Conservation (phyloP, 2,797 vertebrate genomes). For the Esox lucius region DNA sequence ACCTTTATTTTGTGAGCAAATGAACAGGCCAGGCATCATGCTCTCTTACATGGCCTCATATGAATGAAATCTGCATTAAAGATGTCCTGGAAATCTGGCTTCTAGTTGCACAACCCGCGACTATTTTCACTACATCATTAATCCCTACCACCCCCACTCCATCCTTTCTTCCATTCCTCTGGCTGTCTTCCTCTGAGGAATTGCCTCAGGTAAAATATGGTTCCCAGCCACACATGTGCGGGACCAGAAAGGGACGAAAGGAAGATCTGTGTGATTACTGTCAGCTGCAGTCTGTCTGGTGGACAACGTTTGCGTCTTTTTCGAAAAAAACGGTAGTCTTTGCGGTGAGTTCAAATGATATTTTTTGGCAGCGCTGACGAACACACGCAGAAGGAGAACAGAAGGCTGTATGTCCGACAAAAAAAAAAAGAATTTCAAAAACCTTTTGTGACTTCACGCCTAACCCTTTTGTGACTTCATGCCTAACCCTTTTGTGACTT, state of each 20-base stretch:
- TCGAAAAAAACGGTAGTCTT: not conserved
- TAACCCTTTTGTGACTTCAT: not conserved
- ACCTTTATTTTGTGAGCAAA: no score
- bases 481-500: not conserved
- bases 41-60: not conserved
- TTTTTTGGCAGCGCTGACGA: conserved; percentile 9
- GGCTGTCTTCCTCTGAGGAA: conserved; percentile 43
- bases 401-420: not conserved
- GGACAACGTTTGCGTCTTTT: no score
- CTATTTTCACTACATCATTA: not conserved
- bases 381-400: conserved; percentile 1
- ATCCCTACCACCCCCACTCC: no score
- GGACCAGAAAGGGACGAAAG: conserved; percentile 25
- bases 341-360: not conserved
- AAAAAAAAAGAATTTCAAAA: not conserved
- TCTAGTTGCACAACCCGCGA: not conserved
- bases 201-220: conserved; percentile 45
- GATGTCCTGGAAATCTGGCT: not conserved
- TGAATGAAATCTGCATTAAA: not conserved
- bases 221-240: conserved; percentile 36
- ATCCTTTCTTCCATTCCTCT: conserved; percentile 30
- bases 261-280: conserved; percentile 49
- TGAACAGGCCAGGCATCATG: not conserved
- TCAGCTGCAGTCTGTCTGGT: conserved; percentile 39
- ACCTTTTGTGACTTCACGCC: not conserved